phyloP scores from a whole-genome alignment of 2,888 invertebrate genomes.

The Steinernema hermaphroditum region DNA sequence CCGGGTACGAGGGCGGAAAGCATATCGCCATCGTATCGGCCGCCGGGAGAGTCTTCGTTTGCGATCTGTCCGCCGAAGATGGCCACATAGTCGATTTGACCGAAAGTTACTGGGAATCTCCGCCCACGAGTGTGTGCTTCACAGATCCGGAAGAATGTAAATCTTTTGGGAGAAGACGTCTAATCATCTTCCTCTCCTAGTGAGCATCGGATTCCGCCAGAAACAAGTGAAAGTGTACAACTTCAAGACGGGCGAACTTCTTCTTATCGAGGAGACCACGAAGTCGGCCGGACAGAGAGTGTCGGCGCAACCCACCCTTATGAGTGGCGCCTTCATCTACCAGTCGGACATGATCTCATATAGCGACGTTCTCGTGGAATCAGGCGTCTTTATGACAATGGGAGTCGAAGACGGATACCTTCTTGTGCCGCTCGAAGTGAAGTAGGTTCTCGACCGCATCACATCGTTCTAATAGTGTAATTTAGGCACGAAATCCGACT shows the following conservation, averaged over 20 bases:
- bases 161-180: too few species aligned
- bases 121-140: constrained; percentile 37
- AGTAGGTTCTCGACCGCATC: not conserved
- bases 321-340: constrained; percentile 6
- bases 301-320: not conserved
- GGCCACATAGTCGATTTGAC: constrained; percentile 3
- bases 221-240: not conserved
- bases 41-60: constrained; percentile 35
- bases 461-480: not conserved
- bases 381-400: constrained; percentile 18
- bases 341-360: constrained; percentile 19
- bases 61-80: constrained; percentile 36
- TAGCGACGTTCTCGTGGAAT: constrained; percentile 14
- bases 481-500: not conserved
- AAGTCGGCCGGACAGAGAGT: not conserved
- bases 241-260: not conserved
- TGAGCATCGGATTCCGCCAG: constrained; percentile 7
- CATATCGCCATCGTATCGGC: constrained; percentile 42
- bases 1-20: constrained; percentile 35
- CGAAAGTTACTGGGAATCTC: constrained; percentile 35
- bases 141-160: constrained; percentile 33
- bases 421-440: constrained; percentile 1
- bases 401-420: not conserved
- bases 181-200: not conserved
- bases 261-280: not conserved